These are phyloP conservation scores for Phacellophora camtschatica DNA, from an alignment of 30 jellyfish, hydroid and myxozoan genomes.

Conservation along the genomic window DNA sequence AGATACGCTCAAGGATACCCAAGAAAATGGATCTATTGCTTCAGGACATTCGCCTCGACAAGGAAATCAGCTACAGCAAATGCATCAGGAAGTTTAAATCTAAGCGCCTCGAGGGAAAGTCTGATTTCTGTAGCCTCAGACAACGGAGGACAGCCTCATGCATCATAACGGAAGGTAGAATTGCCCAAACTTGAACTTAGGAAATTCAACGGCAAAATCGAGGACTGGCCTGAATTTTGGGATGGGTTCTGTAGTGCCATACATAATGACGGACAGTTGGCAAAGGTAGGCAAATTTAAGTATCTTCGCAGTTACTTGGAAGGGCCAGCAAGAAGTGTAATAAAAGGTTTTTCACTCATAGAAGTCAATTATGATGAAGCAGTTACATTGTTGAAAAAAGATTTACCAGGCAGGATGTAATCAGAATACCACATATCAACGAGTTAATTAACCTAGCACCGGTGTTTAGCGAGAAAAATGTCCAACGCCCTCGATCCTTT, in stretches of 20 bases:
- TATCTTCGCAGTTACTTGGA: constrained; percentile 31
- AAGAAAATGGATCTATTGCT: too few species aligned
- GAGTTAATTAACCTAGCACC: constrained; percentile 32
- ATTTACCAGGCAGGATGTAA: constrained; percentile 38
- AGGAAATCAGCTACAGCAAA: neutral
- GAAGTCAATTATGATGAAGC: constrained; percentile 30
- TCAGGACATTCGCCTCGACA: neutral
- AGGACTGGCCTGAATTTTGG: constrained; percentile 59
- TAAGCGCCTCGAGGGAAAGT: constrained; percentile 14
- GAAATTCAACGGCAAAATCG: constrained; percentile 9
- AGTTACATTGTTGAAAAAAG: constrained; percentile 2
- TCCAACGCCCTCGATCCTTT: constrained; percentile 25
- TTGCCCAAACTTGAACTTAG: constrained; percentile 35
- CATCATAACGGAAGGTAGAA: constrained; percentile 16
- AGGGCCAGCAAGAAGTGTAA: constrained; percentile 47
- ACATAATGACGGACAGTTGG: constrained; percentile 12
- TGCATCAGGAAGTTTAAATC: constrained; percentile 14
- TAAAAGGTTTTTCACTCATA: constrained; percentile 4
- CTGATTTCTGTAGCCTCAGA: constrained; percentile 9
- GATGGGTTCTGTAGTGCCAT: constrained; percentile 55
- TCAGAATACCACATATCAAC: neutral
- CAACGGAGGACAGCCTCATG: constrained; percentile 36
- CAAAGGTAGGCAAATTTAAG: constrained; percentile 32
- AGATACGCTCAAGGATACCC: neutral
- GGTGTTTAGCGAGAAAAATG: constrained; percentile 28